These are phyloP conservation scores for Cottoperca gobio DNA, from an alignment of 2,797 vertebrate genomes.

Conservation along the genomic window DNA sequence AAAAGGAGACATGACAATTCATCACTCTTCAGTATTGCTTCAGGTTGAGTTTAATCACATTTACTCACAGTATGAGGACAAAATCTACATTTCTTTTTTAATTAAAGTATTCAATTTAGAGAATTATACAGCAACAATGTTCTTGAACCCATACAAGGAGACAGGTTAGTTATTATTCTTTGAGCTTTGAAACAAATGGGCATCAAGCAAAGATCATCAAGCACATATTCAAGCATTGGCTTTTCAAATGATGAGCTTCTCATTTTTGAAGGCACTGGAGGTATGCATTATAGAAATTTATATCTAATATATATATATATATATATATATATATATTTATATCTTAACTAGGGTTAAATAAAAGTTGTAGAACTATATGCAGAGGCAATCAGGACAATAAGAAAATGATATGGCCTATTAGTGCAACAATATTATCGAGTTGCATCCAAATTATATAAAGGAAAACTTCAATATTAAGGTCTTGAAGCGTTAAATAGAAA, in stretches of 20 bases:
- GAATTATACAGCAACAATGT: not conserved
- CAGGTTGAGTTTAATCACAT: not conserved
- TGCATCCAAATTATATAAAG: not conserved
- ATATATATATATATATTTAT: no score
- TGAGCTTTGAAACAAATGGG: not conserved
- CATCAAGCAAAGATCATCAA: no score
- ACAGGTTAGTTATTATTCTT: not conserved
- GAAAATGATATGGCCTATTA: no score
- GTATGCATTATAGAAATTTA: no score
- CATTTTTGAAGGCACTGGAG: not conserved
- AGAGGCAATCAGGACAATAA: no score
- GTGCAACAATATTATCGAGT: no score
- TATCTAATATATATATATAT: no score
- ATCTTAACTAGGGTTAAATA: no score
- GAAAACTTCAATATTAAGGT: not conserved
- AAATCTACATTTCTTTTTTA: not conserved
- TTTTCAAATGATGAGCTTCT: not conserved
- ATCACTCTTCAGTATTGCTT: no score
- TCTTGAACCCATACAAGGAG: not conserved
- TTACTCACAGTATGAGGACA: not conserved
- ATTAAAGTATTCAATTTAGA: not conserved
- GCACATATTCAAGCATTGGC: not conserved
- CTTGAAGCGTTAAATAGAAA: not conserved
- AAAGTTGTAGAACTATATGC: not conserved
- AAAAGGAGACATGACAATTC: not conserved